Evolutionary conservation across 1,140 invertebrate species (phyloP), one percentile per base, ranked within the genome.

Genomic region (Spodoptera litura): DNA sequence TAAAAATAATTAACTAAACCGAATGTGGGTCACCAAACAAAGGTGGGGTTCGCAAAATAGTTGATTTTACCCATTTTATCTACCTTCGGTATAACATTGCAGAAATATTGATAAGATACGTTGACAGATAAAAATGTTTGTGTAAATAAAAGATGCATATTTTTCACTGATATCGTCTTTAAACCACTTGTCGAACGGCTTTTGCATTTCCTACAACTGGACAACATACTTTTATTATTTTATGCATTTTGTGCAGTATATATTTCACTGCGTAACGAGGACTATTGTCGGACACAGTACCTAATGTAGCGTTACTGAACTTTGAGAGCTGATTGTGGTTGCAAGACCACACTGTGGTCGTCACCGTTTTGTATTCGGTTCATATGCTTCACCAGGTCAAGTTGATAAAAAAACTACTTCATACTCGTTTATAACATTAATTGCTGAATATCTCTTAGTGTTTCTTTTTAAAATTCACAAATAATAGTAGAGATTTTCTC

Each of bases 71-170:
- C 71, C 79, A 76, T 83, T 92, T 91, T 93, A 90, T 88, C 59
- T 82, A 83, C 79, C 73, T 82, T 70, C 77, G 76, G 83, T 81
- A 44, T 44, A 44, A 89, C 87, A 83, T 88, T 90, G 90, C 91
- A 91, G 89, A 93, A 90, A 88, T 84, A 84, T 85, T 79, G 91
- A 93, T 93, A 89, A 93, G 91, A 91, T 93, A 93, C 79, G 79
- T 62, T 77, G 64, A 83, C 80, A 88, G 89, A 93, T 91, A 93
- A 91, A 87, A 87, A 83, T 82, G 79, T 87, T 87, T 86, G 88
- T 87, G 88, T 89, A 93, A 93, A 91, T 91, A 91, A 81, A 87
- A 89, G 86, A 90, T 93, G 91, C 91, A 93, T 91, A 91, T 89
- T 89, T 81, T 88, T 88, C 78, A 81, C 78, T 81, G 81, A 86